Evolutionary conservation across 2,888 invertebrate species (phyloP).

Genomic region (Hirudinaria manillensis): DNA sequence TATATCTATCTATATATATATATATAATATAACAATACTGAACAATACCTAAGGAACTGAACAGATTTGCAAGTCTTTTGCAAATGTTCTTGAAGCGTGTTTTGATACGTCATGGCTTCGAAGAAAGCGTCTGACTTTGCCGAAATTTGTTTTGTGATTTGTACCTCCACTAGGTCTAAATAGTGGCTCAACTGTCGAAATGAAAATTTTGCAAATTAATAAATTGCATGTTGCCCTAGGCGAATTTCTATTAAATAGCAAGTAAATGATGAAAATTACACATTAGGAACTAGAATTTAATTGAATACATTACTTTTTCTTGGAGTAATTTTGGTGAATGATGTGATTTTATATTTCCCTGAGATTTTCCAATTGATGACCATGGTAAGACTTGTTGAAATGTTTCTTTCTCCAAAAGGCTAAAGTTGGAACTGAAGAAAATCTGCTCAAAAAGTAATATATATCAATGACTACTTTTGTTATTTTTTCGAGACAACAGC

Average conservation of each 20-base stretch:
- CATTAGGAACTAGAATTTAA: neutral
- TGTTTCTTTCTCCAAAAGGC: conserved; percentile 71
- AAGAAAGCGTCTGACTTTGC: conserved; percentile 94
- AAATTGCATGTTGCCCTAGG: too few species aligned
- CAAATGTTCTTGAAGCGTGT: conserved; percentile 69
- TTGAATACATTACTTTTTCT: conserved; percentile 63
- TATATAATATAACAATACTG: too few species aligned
- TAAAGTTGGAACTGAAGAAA: conserved; percentile 73
- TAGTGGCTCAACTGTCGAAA: conserved; percentile 72
- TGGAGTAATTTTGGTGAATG: conserved; percentile 65
- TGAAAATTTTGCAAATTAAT: neutral
- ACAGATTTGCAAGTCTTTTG: conserved; percentile 22
- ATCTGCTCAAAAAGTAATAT: conserved; percentile 55
- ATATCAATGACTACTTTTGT: too few species aligned
- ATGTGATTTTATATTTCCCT: conserved; percentile 32
- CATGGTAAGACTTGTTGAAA: conserved; percentile 80
- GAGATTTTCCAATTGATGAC: conserved; percentile 32
- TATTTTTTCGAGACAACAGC: too few species aligned
- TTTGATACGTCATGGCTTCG: conserved; percentile 95
- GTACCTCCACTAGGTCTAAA: conserved; percentile 86
- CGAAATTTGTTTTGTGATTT: conserved; percentile 84
- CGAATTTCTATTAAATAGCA: too few species aligned
- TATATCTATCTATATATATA: neutral
- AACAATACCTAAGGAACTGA: conserved; percentile 12
- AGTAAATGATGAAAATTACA: too few species aligned